Base-by-base conservation (phyloP, 2,888 invertebrate species). In the Sminthurides aquaticus region DNA sequence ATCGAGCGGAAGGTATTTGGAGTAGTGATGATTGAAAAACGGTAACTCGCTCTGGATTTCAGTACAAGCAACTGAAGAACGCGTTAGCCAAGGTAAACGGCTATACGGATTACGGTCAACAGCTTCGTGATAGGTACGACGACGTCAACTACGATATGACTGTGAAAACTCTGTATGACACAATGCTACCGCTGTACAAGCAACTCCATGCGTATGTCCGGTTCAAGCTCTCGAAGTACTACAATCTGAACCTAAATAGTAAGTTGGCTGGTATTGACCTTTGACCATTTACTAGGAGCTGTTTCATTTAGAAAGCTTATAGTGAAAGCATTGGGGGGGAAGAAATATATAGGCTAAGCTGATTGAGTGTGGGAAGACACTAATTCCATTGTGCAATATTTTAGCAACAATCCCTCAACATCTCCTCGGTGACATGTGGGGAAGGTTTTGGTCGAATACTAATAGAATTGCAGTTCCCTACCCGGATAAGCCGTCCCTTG, bases 61-160 rank as follows among this genome's bases (percentile, higher is more conserved):
- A 73, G 74, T 91, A 90, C 74, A 85, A 90, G 0, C 84, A 87
- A 71, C 78, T 92, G 43, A 87, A 87, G 0, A 93, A 93, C 78
- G 85, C 88, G 76, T 90, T 90, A 0, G 87, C 91, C 1, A 80
- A 82, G 64, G 80, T 84, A 60, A 88, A 87, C 73, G 90, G 91
- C 81, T 91, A 90, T 75, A 87, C 87, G 1, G 89, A 93, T 76
- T 89, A 88, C 0, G 89, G 92, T 0, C 91, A 89, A 28, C 90
- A 90, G 76, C 93, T 95, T 91, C 87, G 89, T 80, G 87, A 89
- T 76, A 88, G 88, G 0, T 96, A 91, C 76, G 90, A 91, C 71
- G 76, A 78, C 2, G 75, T 77, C 2, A 77, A 78, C 29, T 81
- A 84, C 67, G 76, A 79, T 64, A 71, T 76, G 1, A 82, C 84